phyloP scores from a whole-genome alignment of 2,797 vertebrate genomes.

The Alca torda region DNA sequence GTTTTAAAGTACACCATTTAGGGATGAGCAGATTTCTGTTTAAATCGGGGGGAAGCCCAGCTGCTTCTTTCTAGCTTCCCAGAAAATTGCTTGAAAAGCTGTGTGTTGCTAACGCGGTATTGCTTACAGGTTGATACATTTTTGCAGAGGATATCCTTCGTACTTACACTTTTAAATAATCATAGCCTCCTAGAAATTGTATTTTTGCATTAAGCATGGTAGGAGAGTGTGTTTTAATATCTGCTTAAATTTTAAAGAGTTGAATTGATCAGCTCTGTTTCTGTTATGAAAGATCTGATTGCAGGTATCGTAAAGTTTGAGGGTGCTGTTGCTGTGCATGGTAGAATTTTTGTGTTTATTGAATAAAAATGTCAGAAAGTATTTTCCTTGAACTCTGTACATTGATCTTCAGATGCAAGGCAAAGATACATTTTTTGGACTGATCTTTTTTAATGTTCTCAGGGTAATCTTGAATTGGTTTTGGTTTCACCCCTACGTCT shows the following conservation, averaged over 20 bases:
- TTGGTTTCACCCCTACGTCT: neutral
- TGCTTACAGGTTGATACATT: neutral
- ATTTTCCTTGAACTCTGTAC: neutral
- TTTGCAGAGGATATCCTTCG: neutral
- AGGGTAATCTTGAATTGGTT: neutral
- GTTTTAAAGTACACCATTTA: neutral
- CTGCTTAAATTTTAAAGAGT: neutral
- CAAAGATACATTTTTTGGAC: neutral
- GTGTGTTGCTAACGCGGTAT: rapidly evolving
- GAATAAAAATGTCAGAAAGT: neutral
- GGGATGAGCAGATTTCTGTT: neutral
- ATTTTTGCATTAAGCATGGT: neutral
- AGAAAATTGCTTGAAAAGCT: neutral
- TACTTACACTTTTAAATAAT: neutral
- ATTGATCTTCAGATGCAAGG: neutral
- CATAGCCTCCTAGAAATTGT: rapidly evolving
- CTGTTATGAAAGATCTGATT: neutral
- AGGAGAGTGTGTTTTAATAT: neutral
- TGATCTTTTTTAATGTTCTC: neutral
- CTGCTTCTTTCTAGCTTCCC: constrained; percentile 5
- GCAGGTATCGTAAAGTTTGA: rapidly evolving
- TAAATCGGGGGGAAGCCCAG: neutral
- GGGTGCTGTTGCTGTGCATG: neutral
- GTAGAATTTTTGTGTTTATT: neutral
- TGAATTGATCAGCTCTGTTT: neutral